Percentiles rank a stretch among this genome's conserved stretches.
phyloP scores from a whole-genome alignment of 2,888 invertebrate species.

The Pyrgus malvae region DNA sequence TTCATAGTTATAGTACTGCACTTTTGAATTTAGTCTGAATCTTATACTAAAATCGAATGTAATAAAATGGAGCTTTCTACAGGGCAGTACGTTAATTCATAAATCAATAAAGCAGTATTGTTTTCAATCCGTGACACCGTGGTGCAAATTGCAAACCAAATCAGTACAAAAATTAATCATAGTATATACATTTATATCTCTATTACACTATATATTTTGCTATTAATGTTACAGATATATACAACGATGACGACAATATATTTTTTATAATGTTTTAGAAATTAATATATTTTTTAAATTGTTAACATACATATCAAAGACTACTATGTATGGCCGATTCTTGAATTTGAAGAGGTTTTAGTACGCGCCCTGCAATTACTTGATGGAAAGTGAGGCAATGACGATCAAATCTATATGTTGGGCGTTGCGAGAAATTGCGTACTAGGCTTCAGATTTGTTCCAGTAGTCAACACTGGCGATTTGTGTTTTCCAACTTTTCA shows the following conservation, averaged over 20 bases:
- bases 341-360: slow-evolving; percentile 1
- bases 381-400: too few species aligned
- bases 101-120: slow-evolving; percentile 29
- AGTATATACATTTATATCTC: slow-evolving; percentile 37
- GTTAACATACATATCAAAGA: slow-evolving; percentile 65
- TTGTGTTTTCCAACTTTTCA: too few species aligned
- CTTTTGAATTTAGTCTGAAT: too few species aligned
- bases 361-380: not conserved
- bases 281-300: slow-evolving; percentile 43
- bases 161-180: slow-evolving; percentile 56
- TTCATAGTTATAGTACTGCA: too few species aligned
- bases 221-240: slow-evolving; percentile 60
- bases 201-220: slow-evolving; percentile 40
- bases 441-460: too few species aligned
- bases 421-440: too few species aligned
- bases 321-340: slow-evolving; percentile 39
- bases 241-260: slow-evolving; percentile 76
- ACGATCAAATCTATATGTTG: too few species aligned
- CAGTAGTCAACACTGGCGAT: too few species aligned
- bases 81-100: too few species aligned
- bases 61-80: too few species aligned
- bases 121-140: not conserved
- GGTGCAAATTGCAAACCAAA: slow-evolving; percentile 44
- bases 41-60: too few species aligned
- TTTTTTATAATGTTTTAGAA: slow-evolving; percentile 65